Conservation (phyloP, 2,888 invertebrate genomes). For the Odontothrips loti region DNA sequence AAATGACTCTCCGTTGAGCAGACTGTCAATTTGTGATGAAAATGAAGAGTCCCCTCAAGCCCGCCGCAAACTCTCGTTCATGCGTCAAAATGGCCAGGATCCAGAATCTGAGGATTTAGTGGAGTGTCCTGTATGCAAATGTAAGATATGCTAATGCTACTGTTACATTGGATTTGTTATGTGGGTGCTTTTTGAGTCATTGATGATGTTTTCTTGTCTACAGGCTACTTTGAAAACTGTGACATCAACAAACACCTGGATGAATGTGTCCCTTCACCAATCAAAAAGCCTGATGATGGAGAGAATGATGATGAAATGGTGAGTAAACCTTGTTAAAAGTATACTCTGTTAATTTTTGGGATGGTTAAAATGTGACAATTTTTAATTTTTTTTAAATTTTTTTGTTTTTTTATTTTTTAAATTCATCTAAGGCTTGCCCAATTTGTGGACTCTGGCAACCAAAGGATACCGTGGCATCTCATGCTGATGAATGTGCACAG, state of each 20-base stretch:
- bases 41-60: not conserved
- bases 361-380: not conserved
- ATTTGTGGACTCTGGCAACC: conserved; percentile 9
- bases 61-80: conserved; percentile 9
- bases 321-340: not conserved
- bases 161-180: no score
- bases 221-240: conserved; percentile 1
- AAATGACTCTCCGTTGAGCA: not conserved
- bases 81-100: not conserved
- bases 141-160: not conserved
- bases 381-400: not conserved
- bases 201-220: not conserved
- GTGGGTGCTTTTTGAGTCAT: not conserved
- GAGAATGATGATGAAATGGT: conserved; percentile 20
- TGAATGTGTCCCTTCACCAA: not conserved
- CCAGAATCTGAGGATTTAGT: not conserved
- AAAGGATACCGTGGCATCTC: not conserved
- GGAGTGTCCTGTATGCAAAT: not conserved
- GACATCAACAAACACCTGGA: conserved; percentile 1
- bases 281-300: not conserved
- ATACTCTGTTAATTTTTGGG: not conserved
- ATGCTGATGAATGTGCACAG: conserved; percentile 20
- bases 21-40: not conserved
- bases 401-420: not conserved
- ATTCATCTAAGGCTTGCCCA: not conserved